Conservation (phyloP, 2,888 invertebrate genomes). For the Zelleria hepariella region DNA sequence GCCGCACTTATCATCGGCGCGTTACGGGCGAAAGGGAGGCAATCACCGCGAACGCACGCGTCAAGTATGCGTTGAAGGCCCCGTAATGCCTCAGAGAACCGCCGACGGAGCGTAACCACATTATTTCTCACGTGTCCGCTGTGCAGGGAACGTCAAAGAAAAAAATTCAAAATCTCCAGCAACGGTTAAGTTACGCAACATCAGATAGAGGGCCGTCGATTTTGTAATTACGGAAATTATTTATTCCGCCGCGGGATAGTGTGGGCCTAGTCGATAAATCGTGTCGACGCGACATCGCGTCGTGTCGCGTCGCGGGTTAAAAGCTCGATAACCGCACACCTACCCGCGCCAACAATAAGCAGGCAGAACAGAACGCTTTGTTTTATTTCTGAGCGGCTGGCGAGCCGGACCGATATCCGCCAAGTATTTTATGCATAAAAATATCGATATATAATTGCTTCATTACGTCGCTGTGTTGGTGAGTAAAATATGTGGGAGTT, state of each 20-base stretch:
- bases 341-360: constrained; percentile 68
- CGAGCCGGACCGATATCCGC: constrained; percentile 59
- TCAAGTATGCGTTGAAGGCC: constrained; percentile 18
- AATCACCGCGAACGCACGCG: constrained; percentile 25
- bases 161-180: neutral
- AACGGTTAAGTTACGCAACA: neutral
- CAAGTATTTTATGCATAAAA: constrained; percentile 72
- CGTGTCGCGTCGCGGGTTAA: constrained; percentile 69
- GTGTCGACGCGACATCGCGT: constrained; percentile 52
- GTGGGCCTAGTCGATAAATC: constrained; percentile 54
- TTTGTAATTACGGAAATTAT: constrained; percentile 20
- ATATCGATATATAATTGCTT: constrained; percentile 74
- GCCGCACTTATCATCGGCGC: constrained; percentile 23
- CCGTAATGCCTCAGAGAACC: constrained; percentile 21
- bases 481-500: constrained; percentile 71
- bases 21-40: constrained; percentile 24
- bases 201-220: constrained; percentile 3
- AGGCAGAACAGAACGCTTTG: constrained; percentile 56
- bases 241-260: constrained; percentile 64
- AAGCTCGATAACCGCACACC: constrained; percentile 71
- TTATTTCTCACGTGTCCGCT: constrained; percentile 21
- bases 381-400: constrained; percentile 59
- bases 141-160: constrained; percentile 13
- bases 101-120: constrained; percentile 18
- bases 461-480: constrained; percentile 71